Percentiles rank a stretch among this genome's conserved stretches.
These are phyloP conservation scores for Aplodontia rufa DNA, from an alignment of 2,113 vertebrate species.

Conservation along the genomic window DNA sequence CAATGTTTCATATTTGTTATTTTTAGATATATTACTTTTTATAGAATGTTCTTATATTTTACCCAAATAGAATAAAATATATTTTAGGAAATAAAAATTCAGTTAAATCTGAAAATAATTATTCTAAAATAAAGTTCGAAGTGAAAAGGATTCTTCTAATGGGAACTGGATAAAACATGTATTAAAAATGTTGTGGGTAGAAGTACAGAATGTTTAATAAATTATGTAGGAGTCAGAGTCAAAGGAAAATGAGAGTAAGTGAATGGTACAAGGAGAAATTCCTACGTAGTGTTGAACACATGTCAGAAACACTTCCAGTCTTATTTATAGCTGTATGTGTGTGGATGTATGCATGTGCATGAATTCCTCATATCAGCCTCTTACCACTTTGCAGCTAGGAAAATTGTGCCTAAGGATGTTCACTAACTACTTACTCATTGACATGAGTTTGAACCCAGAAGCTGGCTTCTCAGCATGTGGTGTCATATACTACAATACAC, in stretches of 20 bases:
- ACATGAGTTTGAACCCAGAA: neutral
- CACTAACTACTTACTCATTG: neutral
- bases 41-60: neutral
- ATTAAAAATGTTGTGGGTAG: neutral
- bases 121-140: neutral
- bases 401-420: neutral
- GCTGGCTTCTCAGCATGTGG: neutral
- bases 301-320: neutral
- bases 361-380: neutral
- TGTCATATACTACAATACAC: neutral
- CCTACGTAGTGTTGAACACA: neutral
- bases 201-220: neutral
- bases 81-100: neutral
- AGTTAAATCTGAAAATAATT: neutral
- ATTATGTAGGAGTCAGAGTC: neutral
- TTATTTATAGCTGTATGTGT: neutral
- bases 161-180: neutral
- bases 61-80: neutral
- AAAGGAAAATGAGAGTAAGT: neutral
- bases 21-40: conserved; percentile 11
- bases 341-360: neutral
- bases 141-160: neutral
- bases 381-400: neutral
- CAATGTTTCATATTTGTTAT: neutral
- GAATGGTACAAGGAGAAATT: neutral